Conservation (phyloP, 1,140 invertebrate species). For the Drosophila burlai region DNA sequence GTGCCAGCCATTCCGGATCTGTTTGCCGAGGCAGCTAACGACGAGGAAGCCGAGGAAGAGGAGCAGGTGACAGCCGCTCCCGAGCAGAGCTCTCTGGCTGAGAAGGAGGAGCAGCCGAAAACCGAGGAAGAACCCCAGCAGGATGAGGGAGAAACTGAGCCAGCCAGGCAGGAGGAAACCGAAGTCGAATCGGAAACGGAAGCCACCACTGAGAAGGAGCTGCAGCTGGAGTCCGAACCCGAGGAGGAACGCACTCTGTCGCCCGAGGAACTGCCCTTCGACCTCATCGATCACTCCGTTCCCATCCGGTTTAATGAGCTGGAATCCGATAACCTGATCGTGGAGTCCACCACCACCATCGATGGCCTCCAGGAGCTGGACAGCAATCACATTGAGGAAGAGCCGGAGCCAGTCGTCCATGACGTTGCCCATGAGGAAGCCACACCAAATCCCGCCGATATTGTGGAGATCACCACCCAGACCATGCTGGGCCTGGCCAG, state of each 20-base stretch:
- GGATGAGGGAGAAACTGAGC: background rate
- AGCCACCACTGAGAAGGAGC: slow-evolving; percentile 27
- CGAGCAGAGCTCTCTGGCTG: background rate
- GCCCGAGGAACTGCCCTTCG: slow-evolving; percentile 76
- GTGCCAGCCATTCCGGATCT: slow-evolving; percentile 31
- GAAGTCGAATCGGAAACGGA: slow-evolving; percentile 27
- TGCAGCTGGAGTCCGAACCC: slow-evolving; percentile 28
- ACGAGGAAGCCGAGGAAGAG: slow-evolving; percentile 19
- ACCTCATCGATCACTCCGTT: slow-evolving; percentile 50
- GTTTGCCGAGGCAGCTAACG: slow-evolving; percentile 42
- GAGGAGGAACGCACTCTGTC: slow-evolving; percentile 57
- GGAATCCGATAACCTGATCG: slow-evolving; percentile 72
- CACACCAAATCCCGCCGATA: slow-evolving; percentile 72
- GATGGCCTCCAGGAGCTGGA: slow-evolving; percentile 53
- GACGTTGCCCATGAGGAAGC: slow-evolving; percentile 56
- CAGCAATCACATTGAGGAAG: slow-evolving; percentile 64
- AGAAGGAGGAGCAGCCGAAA: slow-evolving; percentile 2
- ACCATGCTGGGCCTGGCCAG: slow-evolving; percentile 81
- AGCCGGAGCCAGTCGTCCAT: slow-evolving; percentile 17
- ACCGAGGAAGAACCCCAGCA: slow-evolving; percentile 16
- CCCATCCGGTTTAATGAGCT: slow-evolving; percentile 58
- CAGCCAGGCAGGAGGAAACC: slow-evolving; percentile 9
- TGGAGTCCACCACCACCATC: slow-evolving; percentile 72
- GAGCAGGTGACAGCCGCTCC: slow-evolving; percentile 18
- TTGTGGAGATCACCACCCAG: slow-evolving; percentile 85